Conservation (phyloP, 2,888 invertebrate genomes). For the Lamellibrachia columna region DNA sequence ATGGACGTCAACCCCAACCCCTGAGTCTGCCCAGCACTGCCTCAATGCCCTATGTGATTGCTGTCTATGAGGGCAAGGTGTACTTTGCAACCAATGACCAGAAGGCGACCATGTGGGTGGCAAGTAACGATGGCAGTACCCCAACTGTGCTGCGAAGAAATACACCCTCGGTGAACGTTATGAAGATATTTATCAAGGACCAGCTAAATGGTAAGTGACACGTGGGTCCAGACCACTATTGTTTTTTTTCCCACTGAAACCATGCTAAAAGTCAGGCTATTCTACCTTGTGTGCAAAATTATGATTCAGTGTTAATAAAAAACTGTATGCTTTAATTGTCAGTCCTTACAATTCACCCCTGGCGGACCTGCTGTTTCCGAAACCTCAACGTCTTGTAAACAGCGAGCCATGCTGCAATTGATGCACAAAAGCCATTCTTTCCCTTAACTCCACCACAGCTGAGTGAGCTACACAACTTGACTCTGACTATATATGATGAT, state of each 20-base stretch:
- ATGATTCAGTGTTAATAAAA: too few relatives aligned
- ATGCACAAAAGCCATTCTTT: too few relatives aligned
- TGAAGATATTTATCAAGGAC: slow-evolving; percentile 63
- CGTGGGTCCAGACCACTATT: not conserved
- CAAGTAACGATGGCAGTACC: slow-evolving; percentile 45
- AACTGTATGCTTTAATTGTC: too few relatives aligned
- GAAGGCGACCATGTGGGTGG: slow-evolving; percentile 19
- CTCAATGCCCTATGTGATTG: slow-evolving; percentile 45
- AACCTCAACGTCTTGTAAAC: too few relatives aligned
- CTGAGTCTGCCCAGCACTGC: slow-evolving; percentile 67
- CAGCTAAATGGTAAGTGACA: slow-evolving; percentile 36
- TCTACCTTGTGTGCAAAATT: too few relatives aligned
- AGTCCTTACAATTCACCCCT: too few relatives aligned
- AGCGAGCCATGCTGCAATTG: too few relatives aligned
- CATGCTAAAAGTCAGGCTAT: too few relatives aligned
- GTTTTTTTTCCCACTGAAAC: not conserved
- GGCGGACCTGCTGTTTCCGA: too few relatives aligned
- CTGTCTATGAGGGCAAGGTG: not conserved
- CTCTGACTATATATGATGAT: too few relatives aligned
- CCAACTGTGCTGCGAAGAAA: slow-evolving; percentile 71
- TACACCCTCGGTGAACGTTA: slow-evolving; percentile 66
- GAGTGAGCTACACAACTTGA: too few relatives aligned
- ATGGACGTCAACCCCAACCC: slow-evolving; percentile 36
- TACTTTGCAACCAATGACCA: slow-evolving; percentile 26
- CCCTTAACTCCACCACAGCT: too few relatives aligned